Percentiles rank a stretch among this genome's conserved stretches.
phyloP scores from a whole-genome alignment of 2,113 vertebrate species.

The Platysternon megacephalum region DNA sequence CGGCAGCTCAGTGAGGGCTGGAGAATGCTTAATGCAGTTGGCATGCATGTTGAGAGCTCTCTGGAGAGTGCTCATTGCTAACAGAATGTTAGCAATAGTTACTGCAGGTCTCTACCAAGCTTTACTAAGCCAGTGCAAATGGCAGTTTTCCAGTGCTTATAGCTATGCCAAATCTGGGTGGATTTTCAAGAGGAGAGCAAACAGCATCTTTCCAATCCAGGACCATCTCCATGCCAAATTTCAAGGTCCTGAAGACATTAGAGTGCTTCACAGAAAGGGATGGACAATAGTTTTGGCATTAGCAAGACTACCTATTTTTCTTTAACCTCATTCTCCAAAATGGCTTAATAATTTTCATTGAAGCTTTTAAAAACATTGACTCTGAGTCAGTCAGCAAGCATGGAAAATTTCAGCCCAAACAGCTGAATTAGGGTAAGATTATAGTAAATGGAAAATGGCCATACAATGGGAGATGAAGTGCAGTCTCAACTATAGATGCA shows the following conservation, averaged over 20 bases:
- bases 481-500: background rate
- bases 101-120: background rate
- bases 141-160: background rate
- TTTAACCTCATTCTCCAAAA: background rate
- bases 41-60: background rate
- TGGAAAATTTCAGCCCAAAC: background rate
- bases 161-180: background rate
- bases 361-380: background rate
- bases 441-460: background rate
- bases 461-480: background rate
- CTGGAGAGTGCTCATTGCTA: background rate
- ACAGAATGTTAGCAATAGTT: background rate
- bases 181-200: background rate
- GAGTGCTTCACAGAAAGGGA: background rate
- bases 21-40: background rate
- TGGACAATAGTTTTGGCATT: background rate
- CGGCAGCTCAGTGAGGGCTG: background rate
- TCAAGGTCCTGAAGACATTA: background rate
- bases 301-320: background rate
- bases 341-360: background rate
- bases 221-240: background rate
- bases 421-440: background rate
- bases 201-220: background rate
- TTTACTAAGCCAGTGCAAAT: background rate
- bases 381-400: background rate